Evolutionary conservation across 2,888 invertebrate genomes (phyloP).

Genomic region (Idaea aversata): DNA sequence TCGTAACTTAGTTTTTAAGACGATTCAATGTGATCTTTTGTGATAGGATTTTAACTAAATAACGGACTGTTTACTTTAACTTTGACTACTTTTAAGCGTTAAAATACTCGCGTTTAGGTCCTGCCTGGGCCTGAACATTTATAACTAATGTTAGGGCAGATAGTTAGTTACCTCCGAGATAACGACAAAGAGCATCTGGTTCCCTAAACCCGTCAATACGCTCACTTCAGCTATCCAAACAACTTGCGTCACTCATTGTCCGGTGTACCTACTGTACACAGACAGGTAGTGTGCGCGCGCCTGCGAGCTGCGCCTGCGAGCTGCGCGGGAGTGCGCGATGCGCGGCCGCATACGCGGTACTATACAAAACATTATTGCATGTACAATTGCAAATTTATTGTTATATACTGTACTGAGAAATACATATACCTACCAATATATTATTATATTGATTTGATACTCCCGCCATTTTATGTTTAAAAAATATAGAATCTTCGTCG

Average conservation of each 20-base stretch:
- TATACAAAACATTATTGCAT: not conserved
- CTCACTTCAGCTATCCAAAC: constrained; percentile 20
- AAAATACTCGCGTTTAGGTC: not conserved
- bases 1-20: too few species aligned
- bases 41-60: too few species aligned
- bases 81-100: too few species aligned
- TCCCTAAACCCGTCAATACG: constrained; percentile 13
- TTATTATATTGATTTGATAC: too few species aligned
- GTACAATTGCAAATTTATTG: not conserved
- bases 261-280: not conserved
- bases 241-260: constrained; percentile 22
- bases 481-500: too few species aligned
- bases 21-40: too few species aligned
- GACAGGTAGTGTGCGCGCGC: not conserved
- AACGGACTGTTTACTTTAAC: too few species aligned
- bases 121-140: not conserved
- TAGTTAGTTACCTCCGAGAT: not conserved
- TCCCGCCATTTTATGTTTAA: too few species aligned
- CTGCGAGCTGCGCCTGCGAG: too few species aligned
- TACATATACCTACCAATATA: too few species aligned
- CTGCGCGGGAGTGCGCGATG: too few species aligned
- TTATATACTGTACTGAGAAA: not conserved
- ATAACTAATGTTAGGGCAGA: not conserved
- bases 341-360: not conserved
- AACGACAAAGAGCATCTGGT: not conserved